Conservation (phyloP, 1,140 invertebrate genomes). For the Nephila pilipes region DNA sequence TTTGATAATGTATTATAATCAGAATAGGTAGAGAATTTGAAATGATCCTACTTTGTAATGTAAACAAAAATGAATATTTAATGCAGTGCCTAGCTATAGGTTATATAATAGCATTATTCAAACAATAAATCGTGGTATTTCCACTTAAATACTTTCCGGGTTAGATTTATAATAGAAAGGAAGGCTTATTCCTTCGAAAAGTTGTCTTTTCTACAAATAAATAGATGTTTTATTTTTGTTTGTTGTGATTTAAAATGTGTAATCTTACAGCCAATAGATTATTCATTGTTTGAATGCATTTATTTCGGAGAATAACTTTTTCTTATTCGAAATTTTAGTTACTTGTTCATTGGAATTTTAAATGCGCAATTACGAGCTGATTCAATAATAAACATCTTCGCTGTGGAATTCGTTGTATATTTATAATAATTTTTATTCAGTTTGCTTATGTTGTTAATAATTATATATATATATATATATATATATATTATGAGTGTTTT, state of each 20-base stretch:
- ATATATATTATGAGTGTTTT: too few relatives aligned
- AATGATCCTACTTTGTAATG: background rate
- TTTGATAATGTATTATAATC: background rate
- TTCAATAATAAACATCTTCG: too few relatives aligned
- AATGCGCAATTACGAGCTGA: too few relatives aligned
- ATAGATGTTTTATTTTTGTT: background rate
- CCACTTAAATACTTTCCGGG: background rate
- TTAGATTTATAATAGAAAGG: background rate
- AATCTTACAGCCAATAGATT: background rate
- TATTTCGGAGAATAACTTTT: background rate
- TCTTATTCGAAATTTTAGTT: too few relatives aligned
- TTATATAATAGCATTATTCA: background rate
- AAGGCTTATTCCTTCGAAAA: background rate
- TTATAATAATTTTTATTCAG: too few relatives aligned
- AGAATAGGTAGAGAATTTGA: background rate
- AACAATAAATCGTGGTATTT: background rate
- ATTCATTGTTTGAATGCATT: background rate
- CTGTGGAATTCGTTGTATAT: too few relatives aligned
- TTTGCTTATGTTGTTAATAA: too few relatives aligned
- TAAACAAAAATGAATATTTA: background rate
- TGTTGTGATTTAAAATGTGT: background rate
- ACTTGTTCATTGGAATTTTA: too few relatives aligned
- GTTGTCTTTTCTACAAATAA: background rate
- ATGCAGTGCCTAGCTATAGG: background rate
- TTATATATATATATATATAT: too few relatives aligned